phyloP scores from a whole-genome alignment of 2,888 invertebrate species.

The Ochropleura leucogaster region DNA sequence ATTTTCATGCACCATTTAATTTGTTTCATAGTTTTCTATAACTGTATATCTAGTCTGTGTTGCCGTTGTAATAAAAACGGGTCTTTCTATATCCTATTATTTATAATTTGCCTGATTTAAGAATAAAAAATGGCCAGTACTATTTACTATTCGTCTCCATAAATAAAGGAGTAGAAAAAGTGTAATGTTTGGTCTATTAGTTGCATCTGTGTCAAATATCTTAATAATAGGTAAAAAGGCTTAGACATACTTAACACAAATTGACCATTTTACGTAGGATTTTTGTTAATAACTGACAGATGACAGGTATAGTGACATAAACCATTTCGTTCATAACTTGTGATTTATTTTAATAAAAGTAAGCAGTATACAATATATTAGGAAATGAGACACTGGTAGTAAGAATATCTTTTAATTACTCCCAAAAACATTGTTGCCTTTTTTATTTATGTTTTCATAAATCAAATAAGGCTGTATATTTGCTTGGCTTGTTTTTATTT shows the following conservation, averaged over 20 bases:
- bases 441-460: constrained; percentile 70
- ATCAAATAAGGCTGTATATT: constrained; percentile 61
- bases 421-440: constrained; percentile 47
- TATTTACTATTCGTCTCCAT: constrained; percentile 47
- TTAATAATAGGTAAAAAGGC: neutral
- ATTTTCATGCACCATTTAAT: constrained; percentile 9
- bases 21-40: constrained; percentile 8
- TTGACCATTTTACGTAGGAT: neutral
- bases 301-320: neutral
- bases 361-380: neutral
- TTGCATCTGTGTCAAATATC: constrained; percentile 23
- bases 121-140: constrained; percentile 44
- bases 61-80: constrained; percentile 15
- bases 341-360: neutral
- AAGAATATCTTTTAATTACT: neutral
- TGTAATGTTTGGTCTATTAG: constrained; percentile 43
- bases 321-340: neutral
- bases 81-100: constrained; percentile 9
- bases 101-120: constrained; percentile 1
- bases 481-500: constrained; percentile 21
- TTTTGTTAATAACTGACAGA: constrained; percentile 11
- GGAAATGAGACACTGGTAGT: constrained; percentile 22
- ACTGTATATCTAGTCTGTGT: constrained; percentile 46
- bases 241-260: neutral
- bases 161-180: constrained; percentile 30